These are phyloP conservation scores for Odontesthes bonariensis DNA, from an alignment of 2,113 vertebrate genomes.

Conservation along the genomic window DNA sequence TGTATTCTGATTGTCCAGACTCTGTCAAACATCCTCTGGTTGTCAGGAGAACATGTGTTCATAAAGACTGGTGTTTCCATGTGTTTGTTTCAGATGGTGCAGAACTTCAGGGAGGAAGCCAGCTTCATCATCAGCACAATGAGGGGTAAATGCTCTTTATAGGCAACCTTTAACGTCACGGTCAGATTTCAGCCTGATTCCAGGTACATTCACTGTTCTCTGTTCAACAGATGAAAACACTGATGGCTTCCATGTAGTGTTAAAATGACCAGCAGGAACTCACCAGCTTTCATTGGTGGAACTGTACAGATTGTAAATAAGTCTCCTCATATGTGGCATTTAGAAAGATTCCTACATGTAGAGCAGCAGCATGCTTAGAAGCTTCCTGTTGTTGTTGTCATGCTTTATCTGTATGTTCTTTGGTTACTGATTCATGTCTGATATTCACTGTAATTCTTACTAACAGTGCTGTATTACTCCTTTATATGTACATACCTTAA, in stretches of 20 bases:
- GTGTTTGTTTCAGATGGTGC: constrained; percentile 88
- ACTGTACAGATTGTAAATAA: constrained; percentile 61
- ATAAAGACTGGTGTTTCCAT: no score
- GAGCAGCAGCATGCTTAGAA: not conserved
- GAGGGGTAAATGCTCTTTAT: constrained; percentile 81
- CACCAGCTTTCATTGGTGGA: not conserved
- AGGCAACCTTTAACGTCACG: not conserved
- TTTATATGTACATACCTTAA: not conserved
- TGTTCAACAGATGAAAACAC: constrained; percentile 87
- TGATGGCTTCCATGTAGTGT: constrained; percentile 90
- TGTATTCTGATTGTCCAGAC: no score
- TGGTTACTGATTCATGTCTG: constrained; percentile 33
- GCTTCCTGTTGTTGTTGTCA: not conserved
- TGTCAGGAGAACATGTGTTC: no score
- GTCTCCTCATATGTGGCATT: not conserved
- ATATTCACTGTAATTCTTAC: constrained; percentile 12
- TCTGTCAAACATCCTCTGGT: no score
- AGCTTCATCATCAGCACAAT: constrained; percentile 92
- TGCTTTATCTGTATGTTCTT: constrained; percentile 11
- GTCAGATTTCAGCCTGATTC: no score
- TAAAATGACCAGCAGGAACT: constrained; percentile 83
- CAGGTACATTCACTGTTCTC: constrained; percentile 7
- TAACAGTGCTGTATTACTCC: not conserved
- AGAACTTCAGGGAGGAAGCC: constrained; percentile 93
- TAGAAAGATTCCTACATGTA: not conserved